Conservation (phyloP, 2,797 vertebrate species). For the Periparus ater region DNA sequence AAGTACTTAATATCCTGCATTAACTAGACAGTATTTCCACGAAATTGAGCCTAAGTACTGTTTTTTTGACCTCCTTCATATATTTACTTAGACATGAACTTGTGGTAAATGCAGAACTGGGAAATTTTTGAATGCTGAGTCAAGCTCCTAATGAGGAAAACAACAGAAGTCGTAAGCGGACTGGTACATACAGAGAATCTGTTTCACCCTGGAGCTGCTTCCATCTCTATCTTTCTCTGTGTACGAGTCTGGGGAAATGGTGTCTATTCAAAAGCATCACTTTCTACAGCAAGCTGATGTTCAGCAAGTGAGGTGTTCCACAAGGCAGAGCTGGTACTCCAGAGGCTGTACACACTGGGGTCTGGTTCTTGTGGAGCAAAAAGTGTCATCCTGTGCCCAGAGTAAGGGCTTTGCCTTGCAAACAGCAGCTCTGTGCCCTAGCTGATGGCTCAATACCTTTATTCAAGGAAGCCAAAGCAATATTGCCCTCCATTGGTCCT, state of each 20-base stretch:
- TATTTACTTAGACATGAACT: background rate
- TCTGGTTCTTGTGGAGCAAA: background rate
- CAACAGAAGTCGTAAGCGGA: background rate
- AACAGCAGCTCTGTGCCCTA: background rate
- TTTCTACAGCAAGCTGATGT: background rate
- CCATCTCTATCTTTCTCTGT: background rate
- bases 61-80: background rate
- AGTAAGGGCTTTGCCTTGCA: background rate
- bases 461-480: slow-evolving; percentile 54
- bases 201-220: background rate
- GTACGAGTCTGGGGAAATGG: background rate
- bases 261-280: background rate
- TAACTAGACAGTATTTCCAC: background rate
- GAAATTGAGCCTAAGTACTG: background rate
- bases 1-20: background rate
- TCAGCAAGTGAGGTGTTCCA: accelerated
- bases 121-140: background rate
- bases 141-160: background rate
- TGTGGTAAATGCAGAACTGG: background rate
- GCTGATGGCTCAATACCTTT: background rate
- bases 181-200: background rate
- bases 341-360: background rate
- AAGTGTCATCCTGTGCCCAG: background rate
- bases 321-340: background rate
- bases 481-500: slow-evolving; percentile 63